Evolutionary conservation across 2,113 vertebrate genomes (phyloP).

Genomic region (Takifugu bimaculatus): DNA sequence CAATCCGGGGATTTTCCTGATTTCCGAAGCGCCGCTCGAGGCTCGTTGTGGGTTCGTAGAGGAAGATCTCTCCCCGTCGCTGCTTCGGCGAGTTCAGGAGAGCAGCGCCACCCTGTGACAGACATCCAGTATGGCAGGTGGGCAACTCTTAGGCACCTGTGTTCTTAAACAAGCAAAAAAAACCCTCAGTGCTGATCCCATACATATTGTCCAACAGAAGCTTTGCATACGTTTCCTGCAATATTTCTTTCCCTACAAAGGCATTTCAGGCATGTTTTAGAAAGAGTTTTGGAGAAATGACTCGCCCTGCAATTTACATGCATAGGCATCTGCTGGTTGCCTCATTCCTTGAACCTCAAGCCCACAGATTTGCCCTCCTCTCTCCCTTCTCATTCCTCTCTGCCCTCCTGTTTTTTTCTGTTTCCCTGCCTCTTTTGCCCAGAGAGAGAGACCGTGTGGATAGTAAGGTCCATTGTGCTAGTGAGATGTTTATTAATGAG

Average conservation of each 20-base stretch:
- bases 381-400: constrained; percentile 34
- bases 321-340: constrained; percentile 24
- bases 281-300: constrained; percentile 18
- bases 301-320: constrained; percentile 16
- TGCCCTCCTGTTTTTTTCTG: constrained; percentile 35
- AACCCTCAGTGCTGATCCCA: no score
- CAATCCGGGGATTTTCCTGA: constrained; percentile 71
- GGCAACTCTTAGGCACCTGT: constrained; percentile 17
- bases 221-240: no score
- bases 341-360: constrained; percentile 53
- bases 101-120: constrained; percentile 59
- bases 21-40: constrained; percentile 33
- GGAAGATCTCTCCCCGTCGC: constrained; percentile 9
- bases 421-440: constrained; percentile 28
- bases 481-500: constrained; percentile 73
- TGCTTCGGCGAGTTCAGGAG: constrained; percentile 31
- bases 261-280: not conserved
- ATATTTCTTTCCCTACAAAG: not conserved
- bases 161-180: not conserved
- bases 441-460: constrained; percentile 48
- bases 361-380: constrained; percentile 46
- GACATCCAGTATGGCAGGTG: constrained; percentile 69
- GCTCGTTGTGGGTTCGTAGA: constrained; percentile 6
- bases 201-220: no score
- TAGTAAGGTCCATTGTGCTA: constrained; percentile 65